Base-by-base conservation (phyloP, 2,888 invertebrate genomes). In the Drosophila setosimentum region DNA sequence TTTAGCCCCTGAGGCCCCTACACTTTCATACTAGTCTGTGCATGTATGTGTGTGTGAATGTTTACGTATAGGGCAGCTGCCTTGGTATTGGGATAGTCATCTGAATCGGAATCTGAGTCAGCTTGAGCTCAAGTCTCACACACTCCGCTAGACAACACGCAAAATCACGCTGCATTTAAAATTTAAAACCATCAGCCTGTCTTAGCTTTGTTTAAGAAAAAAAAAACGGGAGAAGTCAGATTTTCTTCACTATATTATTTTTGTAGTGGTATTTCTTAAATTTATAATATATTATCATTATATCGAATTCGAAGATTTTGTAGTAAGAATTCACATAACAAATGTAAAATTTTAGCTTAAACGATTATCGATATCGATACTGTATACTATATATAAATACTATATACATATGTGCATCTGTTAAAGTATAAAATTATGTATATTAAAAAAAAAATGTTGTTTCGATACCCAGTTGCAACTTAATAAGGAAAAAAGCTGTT, bases 41-140 rank as follows among this genome's bases (percentile, higher is more conserved):
- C 4, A 1, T 60, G 8, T 63, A 37, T 64, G 6, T 11, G 21
- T 59, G 45, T 48, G 24, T 35, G 42, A 33, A 16, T 59, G 30
- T 32, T 29, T 64, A 29, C 57, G 78, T 70, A 10, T 70, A 51
- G 58, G 78, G 62, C 65, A 78, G 71, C 62, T 78, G 79, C 61
- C 68, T 68, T 79, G 76, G 71, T 62, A 78, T 78, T 75, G 79
- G 79, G 79, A 79, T 68, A 75, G 75, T 75, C 76, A 79, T 78
- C 79, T 54, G 62, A 62, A 71, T 65, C 75, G 75, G 78, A 75
- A 68, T 68, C 75, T 78, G 78, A 79, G 75, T 78, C 71, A 78
- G 71, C 67, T 40, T 11, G 29, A 51, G 72, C 66, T 76, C 55
- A 61, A 64, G 62, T 48, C 54, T 69, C 42, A 60, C 57, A 60